Conservation (phyloP, 2,113 vertebrate genomes). For the Melanostigma gelatinosum region DNA sequence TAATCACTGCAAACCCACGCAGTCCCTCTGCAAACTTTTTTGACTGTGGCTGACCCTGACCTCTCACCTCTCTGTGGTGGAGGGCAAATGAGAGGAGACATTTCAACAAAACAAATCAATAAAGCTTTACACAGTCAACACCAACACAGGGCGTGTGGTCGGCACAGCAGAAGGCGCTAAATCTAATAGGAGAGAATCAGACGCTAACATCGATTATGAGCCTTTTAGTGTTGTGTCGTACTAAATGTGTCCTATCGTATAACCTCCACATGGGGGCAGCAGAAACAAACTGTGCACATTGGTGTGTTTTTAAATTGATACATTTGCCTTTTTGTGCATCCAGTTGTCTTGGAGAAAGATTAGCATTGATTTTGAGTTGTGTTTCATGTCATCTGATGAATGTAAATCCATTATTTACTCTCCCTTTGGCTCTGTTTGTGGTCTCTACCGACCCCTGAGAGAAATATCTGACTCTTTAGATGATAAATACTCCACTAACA, state of each 20-base stretch:
- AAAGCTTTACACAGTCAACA: not conserved
- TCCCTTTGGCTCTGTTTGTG: not conserved
- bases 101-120: conserved; percentile 16
- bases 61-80: conserved; percentile 2
- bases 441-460: not conserved
- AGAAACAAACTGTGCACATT: not conserved
- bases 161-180: not conserved
- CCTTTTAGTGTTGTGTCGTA: not conserved
- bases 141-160: not conserved
- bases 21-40: not conserved
- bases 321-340: not conserved
- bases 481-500: not conserved
- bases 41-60: not conserved
- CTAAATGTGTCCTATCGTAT: not conserved
- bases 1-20: not conserved
- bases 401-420: not conserved
- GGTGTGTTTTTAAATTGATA: too few species aligned
- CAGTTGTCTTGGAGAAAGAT: not conserved
- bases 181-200: not conserved
- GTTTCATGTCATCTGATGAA: not conserved
- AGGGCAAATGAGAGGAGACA: not conserved
- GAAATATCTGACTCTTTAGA: not conserved
- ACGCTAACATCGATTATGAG: not conserved
- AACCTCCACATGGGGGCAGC: not conserved
- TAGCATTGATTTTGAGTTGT: not conserved